Conservation (phyloP, 1,140 invertebrate species). For the Caenorhabditis inopinata region DNA sequence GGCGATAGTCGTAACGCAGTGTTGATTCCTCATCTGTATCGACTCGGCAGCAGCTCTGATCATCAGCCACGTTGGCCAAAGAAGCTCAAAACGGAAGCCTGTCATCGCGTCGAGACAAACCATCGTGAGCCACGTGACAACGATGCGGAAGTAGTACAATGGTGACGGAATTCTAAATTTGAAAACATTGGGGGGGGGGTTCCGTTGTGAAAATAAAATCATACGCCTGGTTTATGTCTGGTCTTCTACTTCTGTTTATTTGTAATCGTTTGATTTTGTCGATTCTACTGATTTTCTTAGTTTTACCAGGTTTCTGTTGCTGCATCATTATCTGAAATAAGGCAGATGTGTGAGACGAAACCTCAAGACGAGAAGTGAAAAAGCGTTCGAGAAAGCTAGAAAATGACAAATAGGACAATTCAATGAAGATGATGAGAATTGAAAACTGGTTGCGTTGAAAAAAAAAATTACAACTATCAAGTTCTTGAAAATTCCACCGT, state of each 20-base stretch:
- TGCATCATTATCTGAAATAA: neutral
- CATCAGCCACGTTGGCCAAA: constrained; percentile 97
- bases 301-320: neutral
- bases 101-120: constrained; percentile 93
- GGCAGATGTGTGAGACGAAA: too few species aligned
- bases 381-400: too few species aligned
- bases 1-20: constrained; percentile 74
- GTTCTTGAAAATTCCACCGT: too few species aligned
- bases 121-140: constrained; percentile 90
- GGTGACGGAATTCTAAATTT: constrained; percentile 63
- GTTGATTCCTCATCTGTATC: constrained; percentile 91
- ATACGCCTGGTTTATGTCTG: neutral
- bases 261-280: constrained; percentile 5
- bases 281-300: constrained; percentile 48
- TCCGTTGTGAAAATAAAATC: neutral
- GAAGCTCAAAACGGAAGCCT: constrained; percentile 97
- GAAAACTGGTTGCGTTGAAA: too few species aligned
- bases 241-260: neutral
- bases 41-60: constrained; percentile 88
- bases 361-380: neutral
- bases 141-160: constrained; percentile 90
- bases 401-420: too few species aligned
- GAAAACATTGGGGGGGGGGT: too few species aligned
- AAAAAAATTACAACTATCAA: too few species aligned
- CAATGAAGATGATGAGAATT: too few species aligned